Evolutionary conservation across 2,888 invertebrate species (phyloP), one percentile per base, ranked within the genome.

Genomic region (Lasioglossum zephyrum): DNA sequence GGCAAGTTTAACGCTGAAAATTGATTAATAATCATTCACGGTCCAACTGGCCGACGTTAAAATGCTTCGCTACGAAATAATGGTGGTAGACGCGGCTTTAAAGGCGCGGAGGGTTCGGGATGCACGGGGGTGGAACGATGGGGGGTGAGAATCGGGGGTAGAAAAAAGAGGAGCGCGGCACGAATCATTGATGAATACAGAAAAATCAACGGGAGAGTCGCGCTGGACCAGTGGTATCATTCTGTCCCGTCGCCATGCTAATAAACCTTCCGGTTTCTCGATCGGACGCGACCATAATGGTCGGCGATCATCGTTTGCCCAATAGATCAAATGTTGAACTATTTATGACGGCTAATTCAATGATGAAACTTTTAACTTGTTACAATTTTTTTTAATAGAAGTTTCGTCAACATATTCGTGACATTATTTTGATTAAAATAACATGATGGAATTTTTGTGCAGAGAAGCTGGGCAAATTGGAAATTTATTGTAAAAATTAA

Each of bases 1-100:
- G 87, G 81, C 85, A 86, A 88, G 90, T 90, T 92, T 89, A 92
- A 92, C 89, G 89, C 84, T 87, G 88, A 82, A 92, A 93, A 93
- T 92, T 91, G 93, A 92, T 93, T 93, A 90, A 93, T 93, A 92
- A 92, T 93, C 92, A 92, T 92, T 91, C 89, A 89, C 88, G 89
- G 87, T 85, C 86, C 82, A 86, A 84, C 87, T 92, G 90, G 81
- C 88, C 86, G 81, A 87, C 86, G 87, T 92, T 89, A 84, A 92
- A 89, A 91, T 86, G 89, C 87, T 87, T 86, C 87, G 84, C 85
- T 87, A 87, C 86, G 83, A 82, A 89, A 82, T 87, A 81, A 81
- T 82, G 87, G 85, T 63, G 84, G 82, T 77, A 75, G 87, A 87
- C 77, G 69, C 49, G n/a, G 39, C 69, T 36, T 16, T 36, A n/a